Percentiles rank a stretch among this genome's conserved stretches.
Conservation (phyloP, 2,113 vertebrate species). For the Xyrauchen texanus region DNA sequence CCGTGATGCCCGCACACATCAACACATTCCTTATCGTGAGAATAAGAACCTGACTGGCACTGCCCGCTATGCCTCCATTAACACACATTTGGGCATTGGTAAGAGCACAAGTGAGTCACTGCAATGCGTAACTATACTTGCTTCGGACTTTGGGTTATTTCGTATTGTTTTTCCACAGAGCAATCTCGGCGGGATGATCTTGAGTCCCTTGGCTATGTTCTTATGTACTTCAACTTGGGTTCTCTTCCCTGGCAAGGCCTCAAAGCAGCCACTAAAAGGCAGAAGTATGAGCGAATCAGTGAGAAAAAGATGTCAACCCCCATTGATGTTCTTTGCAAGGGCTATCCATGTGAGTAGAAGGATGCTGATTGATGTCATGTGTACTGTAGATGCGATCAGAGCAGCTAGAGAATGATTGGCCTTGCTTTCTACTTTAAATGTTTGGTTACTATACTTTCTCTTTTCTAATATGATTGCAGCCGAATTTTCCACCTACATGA, state of each 20-base stretch:
- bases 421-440: no score
- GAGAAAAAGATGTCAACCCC: constrained; percentile 99
- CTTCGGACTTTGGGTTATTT: not conserved
- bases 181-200: constrained; percentile 96
- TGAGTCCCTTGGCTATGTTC: constrained; percentile 95
- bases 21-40: constrained; percentile 97
- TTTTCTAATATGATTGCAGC: constrained; percentile 67
- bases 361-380: not conserved
- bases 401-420: no score
- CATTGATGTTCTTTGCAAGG: constrained; percentile 96
- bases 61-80: constrained; percentile 96
- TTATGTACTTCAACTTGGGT: constrained; percentile 99
- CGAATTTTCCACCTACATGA: constrained; percentile 97
- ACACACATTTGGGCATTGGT: constrained; percentile 97
- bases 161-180: constrained; percentile 72
- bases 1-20: constrained; percentile 93
- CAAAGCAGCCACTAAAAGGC: constrained; percentile 96
- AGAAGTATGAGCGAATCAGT: constrained; percentile 97
- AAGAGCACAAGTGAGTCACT: constrained; percentile 54
- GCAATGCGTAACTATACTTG: not conserved
- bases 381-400: no score
- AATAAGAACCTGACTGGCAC: constrained; percentile 98
- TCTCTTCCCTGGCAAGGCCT: constrained; percentile 98
- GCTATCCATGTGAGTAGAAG: constrained; percentile 90
- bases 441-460: not conserved